Evolutionary conservation across 1,140 invertebrate genomes (phyloP), one percentile per base, ranked within the genome.

Genomic region (Drosophila albomicans): DNA sequence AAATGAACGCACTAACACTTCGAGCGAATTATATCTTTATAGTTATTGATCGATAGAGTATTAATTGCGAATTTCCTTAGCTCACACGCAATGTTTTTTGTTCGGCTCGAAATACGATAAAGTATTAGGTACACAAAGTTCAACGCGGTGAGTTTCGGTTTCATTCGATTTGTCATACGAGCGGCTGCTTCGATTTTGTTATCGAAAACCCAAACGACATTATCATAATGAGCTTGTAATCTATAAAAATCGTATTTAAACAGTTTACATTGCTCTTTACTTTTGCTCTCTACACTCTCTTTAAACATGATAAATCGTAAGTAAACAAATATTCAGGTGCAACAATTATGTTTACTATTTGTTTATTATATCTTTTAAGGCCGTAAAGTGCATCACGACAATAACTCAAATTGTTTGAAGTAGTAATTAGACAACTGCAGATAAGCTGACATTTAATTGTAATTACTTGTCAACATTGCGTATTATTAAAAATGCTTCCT

Each of bases 111-210:
- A 69, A 76, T 75, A 62, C 46, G 35, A 69, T 68, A 46, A 54
- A 71, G 69, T 64, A 65, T 62, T 56, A 3, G 3, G 20, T 25
- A 25, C 20, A 25, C 79, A 79, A 76, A 81, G 82, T 81, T 69
- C 82, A 81, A 80, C 20, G 10, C 0, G 0, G 1, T 25, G 35
- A 57, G 10, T 56, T 49, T 56, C 25, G 32, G 41, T 43, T 63
- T 62, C 35, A 65, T 65, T 78, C 72, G 58, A 87, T 87, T 86
- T 81, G 75, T 86, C 82, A 86, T 87, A 61, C 25, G 1, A 7
- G 30, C 7, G 5, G 5, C 35, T 10, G 35, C 35, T 57, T 11
- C 20, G 35, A 8, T 3, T 41, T 35, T 16, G 46, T 72, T 81
- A 87, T 79, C 79, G 51, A 2, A 30, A 25, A 0, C 7, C 56